A percentile compares a stretch with the other conserved stretches of the same genome.
phyloP scores from a whole-genome alignment of 2,797 vertebrate genomes.

The Helostoma temminkii region DNA sequence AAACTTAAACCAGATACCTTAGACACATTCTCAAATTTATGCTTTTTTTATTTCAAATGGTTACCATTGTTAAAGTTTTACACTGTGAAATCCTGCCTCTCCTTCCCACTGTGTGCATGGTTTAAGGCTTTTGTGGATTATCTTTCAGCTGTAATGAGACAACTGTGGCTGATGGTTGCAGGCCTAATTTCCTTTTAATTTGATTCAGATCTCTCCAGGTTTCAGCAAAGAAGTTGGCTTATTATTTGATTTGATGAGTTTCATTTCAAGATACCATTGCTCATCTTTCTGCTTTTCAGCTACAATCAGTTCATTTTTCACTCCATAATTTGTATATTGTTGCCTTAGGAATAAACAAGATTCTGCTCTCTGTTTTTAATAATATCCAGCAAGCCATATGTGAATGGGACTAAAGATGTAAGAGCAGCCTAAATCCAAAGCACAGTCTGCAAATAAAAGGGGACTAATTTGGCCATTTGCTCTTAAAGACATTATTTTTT shows the following conservation, averaged over 20 bases:
- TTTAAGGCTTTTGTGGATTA: constrained; percentile 82
- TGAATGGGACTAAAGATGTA: constrained; percentile 71
- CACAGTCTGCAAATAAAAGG: constrained; percentile 74
- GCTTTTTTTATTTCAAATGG: constrained; percentile 44
- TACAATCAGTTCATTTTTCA: constrained; percentile 69
- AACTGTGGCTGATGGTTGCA: constrained; percentile 75
- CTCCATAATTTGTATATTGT: constrained; percentile 77
- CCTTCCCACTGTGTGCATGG: constrained; percentile 61
- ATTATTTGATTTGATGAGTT: constrained; percentile 82
- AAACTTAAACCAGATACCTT: constrained; percentile 64
- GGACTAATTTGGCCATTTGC: constrained; percentile 68
- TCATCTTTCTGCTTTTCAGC: constrained; percentile 77
- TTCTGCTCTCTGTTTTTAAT: constrained; percentile 72
- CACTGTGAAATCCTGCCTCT: constrained; percentile 67
- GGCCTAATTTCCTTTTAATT: constrained; percentile 84
- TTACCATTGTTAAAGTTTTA: constrained; percentile 70
- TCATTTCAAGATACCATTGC: constrained; percentile 73
- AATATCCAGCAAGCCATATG: constrained; percentile 82
- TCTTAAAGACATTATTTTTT: constrained; percentile 69
- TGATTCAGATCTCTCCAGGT: constrained; percentile 80
- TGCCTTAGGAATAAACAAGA: constrained; percentile 85
- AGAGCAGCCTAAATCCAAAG: constrained; percentile 80
- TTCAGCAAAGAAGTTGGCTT: constrained; percentile 76
- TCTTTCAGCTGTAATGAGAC: constrained; percentile 80
- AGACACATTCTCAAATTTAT: constrained; percentile 67